Conservation (phyloP, 2,888 invertebrate genomes). For the Hoplodrina blanda region DNA sequence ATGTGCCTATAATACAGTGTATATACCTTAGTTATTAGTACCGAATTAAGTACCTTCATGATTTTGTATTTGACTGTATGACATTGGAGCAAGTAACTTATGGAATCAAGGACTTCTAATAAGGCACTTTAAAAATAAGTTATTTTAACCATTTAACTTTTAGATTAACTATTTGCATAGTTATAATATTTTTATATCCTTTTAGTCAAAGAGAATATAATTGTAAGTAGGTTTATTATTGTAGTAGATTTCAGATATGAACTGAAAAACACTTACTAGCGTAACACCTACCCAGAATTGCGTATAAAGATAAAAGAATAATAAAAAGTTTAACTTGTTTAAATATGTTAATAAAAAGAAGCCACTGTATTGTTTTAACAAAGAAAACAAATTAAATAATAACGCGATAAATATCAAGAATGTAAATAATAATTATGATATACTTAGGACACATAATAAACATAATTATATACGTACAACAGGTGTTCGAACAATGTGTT, state of each 20-base stretch:
- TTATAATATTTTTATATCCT: too few relatives aligned
- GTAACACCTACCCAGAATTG: neutral
- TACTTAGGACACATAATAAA: neutral
- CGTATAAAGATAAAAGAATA: neutral
- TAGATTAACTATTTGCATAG: too few relatives aligned
- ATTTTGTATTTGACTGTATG: constrained; percentile 3
- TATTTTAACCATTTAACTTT: too few relatives aligned
- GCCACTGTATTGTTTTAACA: neutral
- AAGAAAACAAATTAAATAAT: constrained; percentile 16
- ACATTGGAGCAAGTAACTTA: constrained; percentile 14
- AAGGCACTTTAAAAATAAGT: too few relatives aligned
- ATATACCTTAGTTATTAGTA: neutral
- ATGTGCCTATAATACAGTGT: neutral
- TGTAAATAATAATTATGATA: neutral
- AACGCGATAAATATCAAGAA: neutral
- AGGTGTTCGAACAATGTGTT: constrained; percentile 11
- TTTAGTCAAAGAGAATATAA: too few relatives aligned
- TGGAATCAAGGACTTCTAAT: too few relatives aligned
- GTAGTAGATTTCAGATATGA: too few relatives aligned
- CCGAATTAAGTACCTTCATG: constrained; percentile 3
- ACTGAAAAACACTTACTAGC: neutral
- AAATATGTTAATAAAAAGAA: neutral
- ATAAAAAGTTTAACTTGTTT: neutral
- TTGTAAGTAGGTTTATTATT: too few relatives aligned
- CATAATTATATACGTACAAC: neutral